Conservation (phyloP, 1,140 invertebrate genomes). For the Zeugodacus cucurbitae region DNA sequence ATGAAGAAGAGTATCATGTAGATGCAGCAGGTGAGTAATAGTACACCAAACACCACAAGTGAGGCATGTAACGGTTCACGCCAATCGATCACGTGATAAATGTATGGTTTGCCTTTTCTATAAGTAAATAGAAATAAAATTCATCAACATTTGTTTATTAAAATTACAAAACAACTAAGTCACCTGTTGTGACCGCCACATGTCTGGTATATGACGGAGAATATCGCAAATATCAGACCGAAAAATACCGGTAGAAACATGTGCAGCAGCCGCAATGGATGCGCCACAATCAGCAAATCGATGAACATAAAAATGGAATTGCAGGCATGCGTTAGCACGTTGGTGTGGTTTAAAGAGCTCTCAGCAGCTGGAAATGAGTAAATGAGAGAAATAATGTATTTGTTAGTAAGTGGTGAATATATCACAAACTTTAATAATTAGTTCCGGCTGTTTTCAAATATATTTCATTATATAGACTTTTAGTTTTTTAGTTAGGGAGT, state of each 20-base stretch:
- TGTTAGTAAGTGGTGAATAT: too few relatives aligned
- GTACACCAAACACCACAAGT: constrained; percentile 68
- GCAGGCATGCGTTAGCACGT: constrained; percentile 77
- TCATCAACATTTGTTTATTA: neutral
- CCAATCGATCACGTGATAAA: constrained; percentile 80
- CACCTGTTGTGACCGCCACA: constrained; percentile 77
- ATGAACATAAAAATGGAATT: constrained; percentile 80
- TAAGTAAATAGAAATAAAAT: constrained; percentile 51
- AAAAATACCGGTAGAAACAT: constrained; percentile 76
- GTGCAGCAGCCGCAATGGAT: constrained; percentile 77
- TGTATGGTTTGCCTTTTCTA: constrained; percentile 72
- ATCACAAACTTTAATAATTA: too few relatives aligned
- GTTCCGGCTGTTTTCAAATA: too few relatives aligned
- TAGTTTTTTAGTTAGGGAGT: too few relatives aligned
- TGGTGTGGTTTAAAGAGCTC: constrained; percentile 67
- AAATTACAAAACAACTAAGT: constrained; percentile 42
- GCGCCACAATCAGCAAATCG: constrained; percentile 76
- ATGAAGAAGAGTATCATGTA: constrained; percentile 58
- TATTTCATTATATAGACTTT: too few relatives aligned
- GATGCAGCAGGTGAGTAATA: constrained; percentile 67
- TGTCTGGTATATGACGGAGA: constrained; percentile 77
- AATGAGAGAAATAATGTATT: neutral
- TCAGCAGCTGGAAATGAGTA: constrained; percentile 50
- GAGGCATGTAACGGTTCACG: constrained; percentile 67
- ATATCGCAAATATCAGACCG: constrained; percentile 74